Conservation (phyloP, 2,888 invertebrate genomes). For the Leptinotarsa haldemani region DNA sequence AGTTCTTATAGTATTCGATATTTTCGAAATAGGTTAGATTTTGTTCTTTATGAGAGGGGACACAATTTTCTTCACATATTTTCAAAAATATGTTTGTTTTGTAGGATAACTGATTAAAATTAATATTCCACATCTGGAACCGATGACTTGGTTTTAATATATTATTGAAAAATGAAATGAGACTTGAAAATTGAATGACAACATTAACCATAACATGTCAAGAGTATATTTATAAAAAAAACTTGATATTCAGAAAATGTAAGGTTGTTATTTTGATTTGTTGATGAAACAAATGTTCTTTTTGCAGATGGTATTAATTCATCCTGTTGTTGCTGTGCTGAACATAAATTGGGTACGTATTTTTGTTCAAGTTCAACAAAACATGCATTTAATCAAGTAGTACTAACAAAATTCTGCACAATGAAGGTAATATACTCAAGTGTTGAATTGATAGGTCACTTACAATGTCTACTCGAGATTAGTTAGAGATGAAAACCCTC, state of each 20-base stretch:
- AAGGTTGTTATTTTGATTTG: neutral
- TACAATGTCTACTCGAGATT: neutral
- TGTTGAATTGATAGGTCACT: neutral
- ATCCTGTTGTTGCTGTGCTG: constrained; percentile 23
- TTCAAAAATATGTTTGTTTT: no score
- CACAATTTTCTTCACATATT: no score
- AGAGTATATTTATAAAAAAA: neutral
- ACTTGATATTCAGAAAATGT: no score
- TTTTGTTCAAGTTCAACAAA: neutral
- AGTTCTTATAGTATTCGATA: neutral
- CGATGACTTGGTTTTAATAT: no score
- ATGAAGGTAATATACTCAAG: neutral
- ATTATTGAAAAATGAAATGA: no score
- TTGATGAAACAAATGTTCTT: neutral
- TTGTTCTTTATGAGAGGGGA: neutral
- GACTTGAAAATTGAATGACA: no score
- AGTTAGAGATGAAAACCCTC: no score
- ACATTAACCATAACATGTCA: no score
- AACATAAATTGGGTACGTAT: constrained; percentile 17
- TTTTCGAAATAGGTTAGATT: neutral
- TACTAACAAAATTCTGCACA: neutral
- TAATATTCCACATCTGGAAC: no score
- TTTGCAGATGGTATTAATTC: constrained; percentile 12
- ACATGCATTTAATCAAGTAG: neutral
- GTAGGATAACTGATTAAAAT: no score